Evolutionary conservation across 2,797 vertebrate genomes (phyloP).

Genomic region (Macropus fuliginosus): DNA sequence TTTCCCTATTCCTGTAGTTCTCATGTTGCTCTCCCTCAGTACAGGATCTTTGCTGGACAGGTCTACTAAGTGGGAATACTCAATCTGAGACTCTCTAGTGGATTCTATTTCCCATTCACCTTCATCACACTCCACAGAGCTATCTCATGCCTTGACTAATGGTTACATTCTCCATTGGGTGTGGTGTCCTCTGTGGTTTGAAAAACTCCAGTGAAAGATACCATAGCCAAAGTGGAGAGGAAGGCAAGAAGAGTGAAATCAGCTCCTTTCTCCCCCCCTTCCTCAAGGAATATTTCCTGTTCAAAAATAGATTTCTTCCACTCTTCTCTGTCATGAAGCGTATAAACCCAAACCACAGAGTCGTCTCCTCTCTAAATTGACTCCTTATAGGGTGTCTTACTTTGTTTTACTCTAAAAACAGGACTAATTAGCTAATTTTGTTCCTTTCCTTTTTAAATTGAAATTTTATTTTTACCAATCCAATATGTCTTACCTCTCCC

Average conservation of each 20-base stretch:
- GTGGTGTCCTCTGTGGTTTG: neutral
- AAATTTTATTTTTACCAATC: neutral
- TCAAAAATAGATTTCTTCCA: neutral
- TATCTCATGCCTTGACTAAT: neutral
- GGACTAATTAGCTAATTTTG: neutral
- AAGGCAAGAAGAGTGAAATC: neutral
- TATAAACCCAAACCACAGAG: neutral
- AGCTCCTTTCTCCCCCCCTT: fast-evolving
- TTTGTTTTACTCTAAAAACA: neutral
- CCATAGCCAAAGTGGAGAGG: neutral
- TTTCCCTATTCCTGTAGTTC: neutral
- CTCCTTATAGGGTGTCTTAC: neutral
- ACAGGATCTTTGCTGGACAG: neutral
- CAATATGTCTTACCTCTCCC: neutral
- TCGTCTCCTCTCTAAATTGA: too few relatives aligned
- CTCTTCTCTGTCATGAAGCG: neutral
- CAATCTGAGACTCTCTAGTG: neutral
- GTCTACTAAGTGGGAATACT: neutral
- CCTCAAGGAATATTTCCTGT: neutral
- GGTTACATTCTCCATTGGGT: neutral
- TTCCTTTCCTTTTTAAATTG: too few relatives aligned
- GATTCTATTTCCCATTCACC: neutral
- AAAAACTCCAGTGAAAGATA: neutral
- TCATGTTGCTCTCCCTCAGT: neutral
- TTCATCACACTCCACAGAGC: neutral